phyloP scores from a whole-genome alignment of 2,113 vertebrate genomes.

The Lampris megalopsis region DNA sequence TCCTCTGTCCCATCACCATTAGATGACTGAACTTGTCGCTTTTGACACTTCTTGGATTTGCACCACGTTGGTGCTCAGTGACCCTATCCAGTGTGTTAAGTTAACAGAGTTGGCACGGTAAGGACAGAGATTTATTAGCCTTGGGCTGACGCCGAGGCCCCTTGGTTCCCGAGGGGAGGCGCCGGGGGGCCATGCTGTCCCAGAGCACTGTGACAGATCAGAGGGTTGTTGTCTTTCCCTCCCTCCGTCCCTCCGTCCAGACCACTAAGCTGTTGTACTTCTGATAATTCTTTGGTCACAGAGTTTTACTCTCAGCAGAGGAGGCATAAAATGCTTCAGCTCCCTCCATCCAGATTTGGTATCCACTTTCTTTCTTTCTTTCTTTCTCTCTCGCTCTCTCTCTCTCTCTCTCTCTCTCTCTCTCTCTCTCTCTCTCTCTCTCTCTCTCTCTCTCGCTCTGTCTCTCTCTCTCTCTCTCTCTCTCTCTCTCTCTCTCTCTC shows the following conservation, averaged over 20 bases:
- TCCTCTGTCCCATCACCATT: no score
- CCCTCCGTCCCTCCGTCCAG: slow-evolving; percentile 24
- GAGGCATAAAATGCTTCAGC: slow-evolving; percentile 58
- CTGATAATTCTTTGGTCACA: slow-evolving; percentile 47
- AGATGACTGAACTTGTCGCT: neutral
- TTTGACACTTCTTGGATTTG: slow-evolving; percentile 8
- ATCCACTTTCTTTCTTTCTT: slow-evolving; percentile 50
- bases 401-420: slow-evolving; percentile 45
- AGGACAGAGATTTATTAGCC: slow-evolving; percentile 40
- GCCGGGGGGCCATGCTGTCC: slow-evolving; percentile 17
- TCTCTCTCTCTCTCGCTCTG: slow-evolving; percentile 38
- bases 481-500: no score
- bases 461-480: no score
- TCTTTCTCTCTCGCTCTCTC: slow-evolving; percentile 44
- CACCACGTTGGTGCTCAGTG: neutral
- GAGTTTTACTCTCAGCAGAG: slow-evolving; percentile 55
- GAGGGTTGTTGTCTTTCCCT: slow-evolving; percentile 18
- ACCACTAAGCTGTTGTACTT: slow-evolving; percentile 14
- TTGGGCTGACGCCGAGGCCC: slow-evolving; percentile 15
- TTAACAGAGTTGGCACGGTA: slow-evolving; percentile 32
- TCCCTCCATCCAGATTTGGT: slow-evolving; percentile 43
- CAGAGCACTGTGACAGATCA: slow-evolving; percentile 39
- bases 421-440: slow-evolving; percentile 48
- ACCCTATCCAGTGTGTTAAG: neutral
- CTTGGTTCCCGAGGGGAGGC: slow-evolving; percentile 32